These are phyloP conservation scores for Cavia porcellus DNA, from an alignment of 2,113 vertebrate genomes.

Conservation along the genomic window DNA sequence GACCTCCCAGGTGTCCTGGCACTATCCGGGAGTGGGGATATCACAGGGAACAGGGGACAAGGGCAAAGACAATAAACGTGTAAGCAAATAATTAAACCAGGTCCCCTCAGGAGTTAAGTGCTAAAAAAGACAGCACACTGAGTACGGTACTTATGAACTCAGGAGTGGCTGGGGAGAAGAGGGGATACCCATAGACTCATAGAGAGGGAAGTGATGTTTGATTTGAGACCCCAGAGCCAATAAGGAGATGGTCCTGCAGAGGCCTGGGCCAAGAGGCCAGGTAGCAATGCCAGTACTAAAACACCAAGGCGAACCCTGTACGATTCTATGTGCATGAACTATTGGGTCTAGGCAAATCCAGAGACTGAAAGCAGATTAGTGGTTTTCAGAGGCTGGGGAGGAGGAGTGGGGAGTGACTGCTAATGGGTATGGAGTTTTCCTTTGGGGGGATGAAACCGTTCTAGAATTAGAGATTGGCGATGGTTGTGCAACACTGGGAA, in stretches of 20 bases:
- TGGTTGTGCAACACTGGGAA: neutral
- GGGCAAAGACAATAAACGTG: slow-evolving; percentile 33
- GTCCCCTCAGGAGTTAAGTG: neutral
- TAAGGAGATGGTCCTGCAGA: neutral
- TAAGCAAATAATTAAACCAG: slow-evolving; percentile 68
- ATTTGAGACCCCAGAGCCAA: neutral
- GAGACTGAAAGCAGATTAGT: slow-evolving; percentile 52
- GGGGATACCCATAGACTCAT: neutral
- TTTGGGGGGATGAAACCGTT: slow-evolving; percentile 45
- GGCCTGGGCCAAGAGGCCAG: neutral
- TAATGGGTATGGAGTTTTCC: slow-evolving; percentile 51
- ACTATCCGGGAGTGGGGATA: neutral
- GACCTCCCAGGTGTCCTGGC: neutral
- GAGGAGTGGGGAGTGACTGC: slow-evolving; percentile 1
- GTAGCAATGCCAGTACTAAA: neutral
- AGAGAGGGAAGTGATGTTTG: neutral
- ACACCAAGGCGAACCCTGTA: neutral
- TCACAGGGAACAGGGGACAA: neutral
- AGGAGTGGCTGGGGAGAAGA: neutral
- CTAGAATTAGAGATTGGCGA: neutral
- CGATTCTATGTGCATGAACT: slow-evolving; percentile 21
- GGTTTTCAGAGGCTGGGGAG: slow-evolving; percentile 3
- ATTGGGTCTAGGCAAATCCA: slow-evolving; percentile 5
- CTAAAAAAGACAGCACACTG: neutral
- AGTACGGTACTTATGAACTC: neutral